Conservation (phyloP, 2,888 invertebrate genomes). For the Euzophera pinguis region DNA sequence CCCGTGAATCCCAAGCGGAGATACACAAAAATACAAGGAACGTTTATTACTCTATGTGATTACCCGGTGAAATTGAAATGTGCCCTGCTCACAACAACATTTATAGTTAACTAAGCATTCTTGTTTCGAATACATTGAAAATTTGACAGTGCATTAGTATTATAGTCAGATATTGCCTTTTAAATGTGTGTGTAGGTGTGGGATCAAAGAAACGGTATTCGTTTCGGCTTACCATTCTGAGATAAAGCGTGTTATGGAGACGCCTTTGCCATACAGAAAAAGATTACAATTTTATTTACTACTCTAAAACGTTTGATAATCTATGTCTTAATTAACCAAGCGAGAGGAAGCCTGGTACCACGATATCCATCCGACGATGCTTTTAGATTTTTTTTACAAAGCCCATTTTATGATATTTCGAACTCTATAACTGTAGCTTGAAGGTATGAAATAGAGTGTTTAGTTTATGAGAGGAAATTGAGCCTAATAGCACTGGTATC, state of each 20-base stretch:
- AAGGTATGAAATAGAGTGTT: slow-evolving; percentile 13
- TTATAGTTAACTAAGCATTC: slow-evolving; percentile 33
- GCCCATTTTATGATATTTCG: slow-evolving; percentile 15
- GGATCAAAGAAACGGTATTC: slow-evolving; percentile 71
- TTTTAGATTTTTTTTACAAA: slow-evolving; percentile 21
- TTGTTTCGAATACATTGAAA: slow-evolving; percentile 59
- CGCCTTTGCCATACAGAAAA: slow-evolving; percentile 65
- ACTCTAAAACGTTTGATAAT: slow-evolving; percentile 76
- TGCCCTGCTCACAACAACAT: neutral
- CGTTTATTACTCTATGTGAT: too few relatives aligned
- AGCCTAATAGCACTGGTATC: slow-evolving; percentile 3
- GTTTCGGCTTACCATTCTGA: slow-evolving; percentile 60
- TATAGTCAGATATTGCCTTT: slow-evolving; percentile 59
- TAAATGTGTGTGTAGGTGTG: slow-evolving; percentile 66
- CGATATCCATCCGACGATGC: slow-evolving; percentile 33
- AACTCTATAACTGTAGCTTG: slow-evolving; percentile 20
- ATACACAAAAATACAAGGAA: too few relatives aligned
- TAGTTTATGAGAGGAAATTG: neutral
- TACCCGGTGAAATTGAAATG: neutral
- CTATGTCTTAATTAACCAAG: slow-evolving; percentile 79
- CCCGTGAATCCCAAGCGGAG: too few relatives aligned
- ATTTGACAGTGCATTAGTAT: slow-evolving; percentile 76
- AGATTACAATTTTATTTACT: slow-evolving; percentile 79
- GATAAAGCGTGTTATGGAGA: slow-evolving; percentile 73
- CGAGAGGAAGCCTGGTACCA: slow-evolving; percentile 56